Conservation (phyloP, 2,888 invertebrate species). For the Nasonovia ribisnigri region DNA sequence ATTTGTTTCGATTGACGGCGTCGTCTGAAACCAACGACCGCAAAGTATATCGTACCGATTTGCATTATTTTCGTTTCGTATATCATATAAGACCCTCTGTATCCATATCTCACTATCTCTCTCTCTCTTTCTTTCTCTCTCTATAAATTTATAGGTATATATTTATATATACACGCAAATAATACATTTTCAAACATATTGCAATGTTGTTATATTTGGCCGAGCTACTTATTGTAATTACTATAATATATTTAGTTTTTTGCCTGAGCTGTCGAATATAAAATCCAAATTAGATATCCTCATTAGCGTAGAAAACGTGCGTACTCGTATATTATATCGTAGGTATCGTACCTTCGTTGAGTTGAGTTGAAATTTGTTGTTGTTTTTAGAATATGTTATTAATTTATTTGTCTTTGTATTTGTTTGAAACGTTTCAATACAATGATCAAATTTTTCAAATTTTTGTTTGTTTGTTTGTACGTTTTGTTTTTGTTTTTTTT, state of each 20-base stretch:
- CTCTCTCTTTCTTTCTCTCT: not conserved
- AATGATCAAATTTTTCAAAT: slow-evolving; percentile 31
- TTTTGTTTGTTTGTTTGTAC: slow-evolving; percentile 16
- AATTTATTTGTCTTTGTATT: slow-evolving; percentile 17
- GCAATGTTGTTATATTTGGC: not conserved
- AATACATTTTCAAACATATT: not conserved
- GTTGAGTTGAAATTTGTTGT: slow-evolving; percentile 1
- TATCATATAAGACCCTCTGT: not conserved
- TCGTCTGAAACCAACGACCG: slow-evolving; percentile 28
- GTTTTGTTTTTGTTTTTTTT: slow-evolving; percentile 40
- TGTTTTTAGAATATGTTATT: not conserved
- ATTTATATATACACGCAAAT: not conserved
- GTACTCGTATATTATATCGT: not conserved
- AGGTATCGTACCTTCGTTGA: slow-evolving; percentile 16
- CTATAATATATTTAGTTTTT: slow-evolving; percentile 20
- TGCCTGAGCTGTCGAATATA: not conserved
- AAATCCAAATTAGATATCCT: slow-evolving; percentile 37
- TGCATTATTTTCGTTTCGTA: slow-evolving; percentile 39
- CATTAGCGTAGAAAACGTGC: slow-evolving; percentile 32
- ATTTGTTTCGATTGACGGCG: slow-evolving; percentile 35
- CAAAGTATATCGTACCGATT: not conserved
- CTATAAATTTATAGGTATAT: not conserved
- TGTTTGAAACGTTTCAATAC: slow-evolving; percentile 40
- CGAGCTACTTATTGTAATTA: slow-evolving; percentile 15
- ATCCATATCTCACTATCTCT: not conserved